Evolutionary conservation across 2,113 vertebrate species (phyloP).

Genomic region (Vidua chalybeata): DNA sequence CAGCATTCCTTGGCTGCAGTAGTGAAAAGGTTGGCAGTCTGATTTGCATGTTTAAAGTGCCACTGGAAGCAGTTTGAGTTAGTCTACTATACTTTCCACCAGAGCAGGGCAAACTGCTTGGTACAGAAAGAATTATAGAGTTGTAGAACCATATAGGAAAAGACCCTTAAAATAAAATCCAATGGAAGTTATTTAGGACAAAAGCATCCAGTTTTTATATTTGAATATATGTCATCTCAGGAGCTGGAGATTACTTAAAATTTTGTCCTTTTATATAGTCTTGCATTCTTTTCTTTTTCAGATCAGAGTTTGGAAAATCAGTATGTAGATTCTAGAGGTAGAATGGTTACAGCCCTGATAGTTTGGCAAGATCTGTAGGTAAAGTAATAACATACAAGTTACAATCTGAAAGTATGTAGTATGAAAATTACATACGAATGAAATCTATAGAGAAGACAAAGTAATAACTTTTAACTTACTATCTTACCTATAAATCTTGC

Average conservation of each 20-base stretch:
- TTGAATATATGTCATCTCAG: background rate
- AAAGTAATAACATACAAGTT: background rate
- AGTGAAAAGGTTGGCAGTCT: background rate
- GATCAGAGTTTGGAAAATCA: conserved; percentile 13
- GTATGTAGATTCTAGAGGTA: conserved; percentile 27
- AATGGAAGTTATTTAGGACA: background rate
- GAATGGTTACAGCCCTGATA: background rate
- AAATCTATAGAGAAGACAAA: background rate
- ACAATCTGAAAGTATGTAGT: background rate
- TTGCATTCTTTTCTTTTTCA: background rate
- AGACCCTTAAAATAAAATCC: background rate
- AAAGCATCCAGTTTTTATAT: background rate
- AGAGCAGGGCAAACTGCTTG: background rate
- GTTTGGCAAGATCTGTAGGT: conserved; percentile 25
- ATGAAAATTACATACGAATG: background rate
- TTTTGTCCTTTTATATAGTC: background rate
- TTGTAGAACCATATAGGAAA: background rate
- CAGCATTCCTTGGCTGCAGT: background rate
- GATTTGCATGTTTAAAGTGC: background rate
- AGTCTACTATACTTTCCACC: background rate
- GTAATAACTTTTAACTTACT: background rate
- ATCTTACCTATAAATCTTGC: conserved; percentile 37
- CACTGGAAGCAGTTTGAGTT: background rate
- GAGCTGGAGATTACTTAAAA: background rate
- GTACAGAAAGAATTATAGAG: background rate